These are phyloP conservation scores for Tokudaia muenninki DNA, from an alignment of 2,797 vertebrate genomes.

Conservation along the genomic window DNA sequence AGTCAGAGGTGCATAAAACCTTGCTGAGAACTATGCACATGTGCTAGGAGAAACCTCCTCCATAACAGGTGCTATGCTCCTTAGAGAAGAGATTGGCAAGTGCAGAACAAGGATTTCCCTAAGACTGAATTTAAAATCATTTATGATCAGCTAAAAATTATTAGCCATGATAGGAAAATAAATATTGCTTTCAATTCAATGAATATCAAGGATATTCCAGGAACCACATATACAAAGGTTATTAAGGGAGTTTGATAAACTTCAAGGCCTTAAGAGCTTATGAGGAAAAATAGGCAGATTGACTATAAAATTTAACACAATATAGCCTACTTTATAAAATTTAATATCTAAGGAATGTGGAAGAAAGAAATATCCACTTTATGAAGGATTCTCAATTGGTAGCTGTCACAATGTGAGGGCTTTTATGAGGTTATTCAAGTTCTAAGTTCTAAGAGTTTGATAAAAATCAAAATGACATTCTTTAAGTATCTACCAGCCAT, in stretches of 20 bases:
- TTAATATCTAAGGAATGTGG: background rate
- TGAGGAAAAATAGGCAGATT: background rate
- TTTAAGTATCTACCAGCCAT: background rate
- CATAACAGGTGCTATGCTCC: background rate
- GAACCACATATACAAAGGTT: background rate
- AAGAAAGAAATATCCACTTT: background rate
- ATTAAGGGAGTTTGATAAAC: background rate
- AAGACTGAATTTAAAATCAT: constrained; percentile 39
- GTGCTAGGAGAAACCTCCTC: background rate
- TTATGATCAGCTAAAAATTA: background rate
- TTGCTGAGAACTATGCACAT: background rate
- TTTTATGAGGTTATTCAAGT: background rate
- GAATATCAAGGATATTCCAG: constrained; percentile 30
- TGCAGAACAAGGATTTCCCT: constrained; percentile 17
- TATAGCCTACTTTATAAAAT: background rate
- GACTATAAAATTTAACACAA: constrained; percentile 20
- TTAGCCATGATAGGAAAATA: constrained; percentile 20
- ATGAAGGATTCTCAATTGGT: background rate
- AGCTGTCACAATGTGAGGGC: background rate
- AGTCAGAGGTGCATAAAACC: background rate
- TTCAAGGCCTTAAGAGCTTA: constrained; percentile 16
- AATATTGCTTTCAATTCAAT: constrained; percentile 28
- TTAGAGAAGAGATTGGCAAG: background rate
- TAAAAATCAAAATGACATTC: background rate
- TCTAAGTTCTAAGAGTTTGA: background rate